Percentiles rank a stretch among this genome's conserved stretches.
phyloP scores from a whole-genome alignment of 2,888 invertebrate genomes.

The Alcis repandata region DNA sequence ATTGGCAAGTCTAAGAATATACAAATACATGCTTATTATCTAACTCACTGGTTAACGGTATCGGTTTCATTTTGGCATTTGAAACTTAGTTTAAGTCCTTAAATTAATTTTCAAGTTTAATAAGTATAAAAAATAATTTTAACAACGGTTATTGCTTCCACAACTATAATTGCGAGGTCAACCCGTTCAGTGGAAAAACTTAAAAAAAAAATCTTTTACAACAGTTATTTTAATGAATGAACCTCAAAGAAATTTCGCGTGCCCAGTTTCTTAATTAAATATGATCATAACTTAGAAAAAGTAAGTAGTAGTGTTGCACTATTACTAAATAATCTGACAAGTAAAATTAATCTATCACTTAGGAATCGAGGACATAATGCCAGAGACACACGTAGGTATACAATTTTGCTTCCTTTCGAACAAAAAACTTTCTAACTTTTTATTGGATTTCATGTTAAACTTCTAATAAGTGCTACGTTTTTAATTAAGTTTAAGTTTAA shows the following conservation, averaged over 20 bases:
- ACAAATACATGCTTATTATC: no score
- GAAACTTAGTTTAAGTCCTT: no score
- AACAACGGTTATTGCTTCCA: background rate
- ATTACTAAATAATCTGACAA: background rate
- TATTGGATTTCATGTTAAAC: no score
- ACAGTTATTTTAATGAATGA: conserved; percentile 63
- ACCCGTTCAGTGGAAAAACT: conserved; percentile 1
- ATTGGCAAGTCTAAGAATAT: no score
- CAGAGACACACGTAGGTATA: no score
- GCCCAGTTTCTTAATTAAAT: conserved; percentile 23
- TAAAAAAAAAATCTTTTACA: background rate
- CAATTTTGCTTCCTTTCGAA: no score
- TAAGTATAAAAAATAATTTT: background rate
- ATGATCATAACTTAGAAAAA: conserved; percentile 23
- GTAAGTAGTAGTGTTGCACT: conserved; percentile 10
- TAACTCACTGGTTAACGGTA: no score
- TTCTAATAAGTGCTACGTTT: no score
- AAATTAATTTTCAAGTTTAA: background rate
- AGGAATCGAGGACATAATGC: no score
- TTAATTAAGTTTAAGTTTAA: no score
- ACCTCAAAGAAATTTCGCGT: conserved; percentile 34
- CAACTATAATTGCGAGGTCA: background rate
- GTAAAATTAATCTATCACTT: background rate
- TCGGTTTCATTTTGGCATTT: no score
- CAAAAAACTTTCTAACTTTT: no score